These are phyloP conservation scores for Triops longicaudatus DNA, from an alignment of 1,140 invertebrate genomes.

Conservation along the genomic window DNA sequence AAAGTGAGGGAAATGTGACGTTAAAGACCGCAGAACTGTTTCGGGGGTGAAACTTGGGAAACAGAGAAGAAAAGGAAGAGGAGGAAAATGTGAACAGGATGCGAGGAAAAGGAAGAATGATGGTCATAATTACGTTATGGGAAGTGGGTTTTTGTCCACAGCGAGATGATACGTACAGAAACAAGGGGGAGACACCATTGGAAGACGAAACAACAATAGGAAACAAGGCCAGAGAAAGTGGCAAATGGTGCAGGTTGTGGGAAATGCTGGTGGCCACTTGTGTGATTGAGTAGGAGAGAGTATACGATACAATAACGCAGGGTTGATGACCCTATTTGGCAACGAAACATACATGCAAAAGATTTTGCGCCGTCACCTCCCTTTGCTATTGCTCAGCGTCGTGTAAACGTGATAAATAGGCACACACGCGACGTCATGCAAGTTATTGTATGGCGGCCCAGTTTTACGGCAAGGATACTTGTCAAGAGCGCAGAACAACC, in stretches of 20 bases:
- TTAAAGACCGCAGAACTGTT: neutral
- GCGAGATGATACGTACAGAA: neutral
- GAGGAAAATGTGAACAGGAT: neutral
- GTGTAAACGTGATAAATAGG: neutral
- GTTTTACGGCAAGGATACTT: neutral
- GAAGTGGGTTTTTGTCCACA: neutral
- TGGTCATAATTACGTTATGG: neutral
- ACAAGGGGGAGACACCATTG: neutral
- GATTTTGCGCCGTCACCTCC: neutral
- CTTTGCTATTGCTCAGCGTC: neutral
- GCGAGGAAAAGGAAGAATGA: no score
- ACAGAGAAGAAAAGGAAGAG: neutral
- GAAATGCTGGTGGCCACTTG: neutral
- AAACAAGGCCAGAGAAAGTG: constrained; percentile 7
- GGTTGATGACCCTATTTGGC: neutral
- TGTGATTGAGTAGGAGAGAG: neutral
- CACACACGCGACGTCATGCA: neutral
- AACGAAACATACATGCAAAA: neutral
- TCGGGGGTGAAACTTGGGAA: neutral
- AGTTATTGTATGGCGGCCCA: neutral
- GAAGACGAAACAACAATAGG: neutral
- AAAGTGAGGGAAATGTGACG: neutral
- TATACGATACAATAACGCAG: neutral
- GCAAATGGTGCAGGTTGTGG: constrained; percentile 3
- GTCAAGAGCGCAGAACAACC: neutral